phyloP scores from a whole-genome alignment of 2,113 vertebrate genomes.

The Aptenodytes forsteri region DNA sequence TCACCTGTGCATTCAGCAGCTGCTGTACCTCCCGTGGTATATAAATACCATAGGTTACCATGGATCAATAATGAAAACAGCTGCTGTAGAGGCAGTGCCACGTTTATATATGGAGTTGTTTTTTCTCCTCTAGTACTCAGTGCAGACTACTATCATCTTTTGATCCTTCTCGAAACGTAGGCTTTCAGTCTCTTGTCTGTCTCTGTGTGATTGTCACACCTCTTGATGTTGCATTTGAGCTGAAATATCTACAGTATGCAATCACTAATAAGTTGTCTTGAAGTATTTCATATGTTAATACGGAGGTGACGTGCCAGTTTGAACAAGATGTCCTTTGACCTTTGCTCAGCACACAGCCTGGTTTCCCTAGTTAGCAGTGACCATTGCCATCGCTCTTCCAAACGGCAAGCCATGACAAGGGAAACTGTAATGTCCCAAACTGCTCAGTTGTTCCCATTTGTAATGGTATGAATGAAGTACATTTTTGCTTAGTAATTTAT shows the following conservation, averaged over 20 bases:
- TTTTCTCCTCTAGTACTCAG: neutral
- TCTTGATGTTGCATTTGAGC: neutral
- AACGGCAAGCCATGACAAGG: neutral
- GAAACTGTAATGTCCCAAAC: neutral
- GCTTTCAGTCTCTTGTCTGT: neutral
- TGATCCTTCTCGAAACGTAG: neutral
- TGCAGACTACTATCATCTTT: neutral
- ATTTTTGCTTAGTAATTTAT: neutral
- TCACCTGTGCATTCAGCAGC: neutral
- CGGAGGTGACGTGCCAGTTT: neutral
- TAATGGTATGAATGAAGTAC: neutral
- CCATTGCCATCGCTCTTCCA: accelerated
- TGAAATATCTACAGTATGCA: neutral
- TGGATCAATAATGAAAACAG: neutral
- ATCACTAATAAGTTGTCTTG: neutral
- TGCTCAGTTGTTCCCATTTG: neutral
- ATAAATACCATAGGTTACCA: neutral
- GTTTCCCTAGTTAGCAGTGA: neutral
- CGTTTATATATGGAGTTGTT: neutral
- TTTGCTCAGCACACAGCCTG: accelerated
- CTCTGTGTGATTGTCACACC: neutral
- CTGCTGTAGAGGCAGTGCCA: neutral
- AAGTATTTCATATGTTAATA: neutral
- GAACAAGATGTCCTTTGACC: neutral
- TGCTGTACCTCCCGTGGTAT: neutral